A percentile compares a stretch with the other conserved stretches of the same genome.
These are phyloP conservation scores for Tachina grossa DNA, from an alignment of 2,888 invertebrate species.

Conservation along the genomic window DNA sequence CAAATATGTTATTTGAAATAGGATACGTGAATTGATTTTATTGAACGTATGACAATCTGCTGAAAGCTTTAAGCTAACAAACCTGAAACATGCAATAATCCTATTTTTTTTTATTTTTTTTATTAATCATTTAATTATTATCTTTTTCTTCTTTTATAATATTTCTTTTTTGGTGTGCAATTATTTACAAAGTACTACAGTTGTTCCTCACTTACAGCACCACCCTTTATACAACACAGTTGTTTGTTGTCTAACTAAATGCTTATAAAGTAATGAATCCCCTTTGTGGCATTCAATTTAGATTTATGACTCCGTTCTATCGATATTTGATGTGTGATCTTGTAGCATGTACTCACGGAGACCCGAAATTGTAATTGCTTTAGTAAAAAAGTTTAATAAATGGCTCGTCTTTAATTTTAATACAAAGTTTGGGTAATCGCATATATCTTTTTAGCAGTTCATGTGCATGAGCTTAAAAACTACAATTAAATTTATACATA, in stretches of 20 bases:
- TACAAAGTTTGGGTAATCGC: constrained; percentile 7
- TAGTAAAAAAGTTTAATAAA: constrained; percentile 16
- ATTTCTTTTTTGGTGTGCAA: too few species aligned
- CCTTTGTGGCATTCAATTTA: constrained; percentile 76
- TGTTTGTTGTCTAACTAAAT: constrained; percentile 23
- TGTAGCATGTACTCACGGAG: constrained; percentile 67
- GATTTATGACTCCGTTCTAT: constrained; percentile 77
- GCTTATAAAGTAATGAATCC: constrained; percentile 63
- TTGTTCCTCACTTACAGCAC: neutral
- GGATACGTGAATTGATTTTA: too few species aligned
- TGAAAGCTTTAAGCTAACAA: too few species aligned
- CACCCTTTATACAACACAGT: constrained; percentile 17
- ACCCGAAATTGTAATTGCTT: constrained; percentile 48
- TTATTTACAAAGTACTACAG: too few species aligned
- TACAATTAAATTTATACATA: constrained; percentile 20
- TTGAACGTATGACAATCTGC: too few species aligned
- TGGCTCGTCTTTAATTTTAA: constrained; percentile 22
- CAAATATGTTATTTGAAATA: too few species aligned
- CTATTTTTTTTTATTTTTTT: too few species aligned
- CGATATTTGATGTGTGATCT: constrained; percentile 78
- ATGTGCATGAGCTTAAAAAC: constrained; percentile 4
- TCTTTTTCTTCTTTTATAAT: too few species aligned
- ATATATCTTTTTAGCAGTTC: neutral
- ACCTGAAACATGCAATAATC: too few species aligned
- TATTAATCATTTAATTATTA: too few species aligned